Evolutionary conservation across 1,140 invertebrate species (phyloP).

Genomic region (Pachypsylla venusta): DNA sequence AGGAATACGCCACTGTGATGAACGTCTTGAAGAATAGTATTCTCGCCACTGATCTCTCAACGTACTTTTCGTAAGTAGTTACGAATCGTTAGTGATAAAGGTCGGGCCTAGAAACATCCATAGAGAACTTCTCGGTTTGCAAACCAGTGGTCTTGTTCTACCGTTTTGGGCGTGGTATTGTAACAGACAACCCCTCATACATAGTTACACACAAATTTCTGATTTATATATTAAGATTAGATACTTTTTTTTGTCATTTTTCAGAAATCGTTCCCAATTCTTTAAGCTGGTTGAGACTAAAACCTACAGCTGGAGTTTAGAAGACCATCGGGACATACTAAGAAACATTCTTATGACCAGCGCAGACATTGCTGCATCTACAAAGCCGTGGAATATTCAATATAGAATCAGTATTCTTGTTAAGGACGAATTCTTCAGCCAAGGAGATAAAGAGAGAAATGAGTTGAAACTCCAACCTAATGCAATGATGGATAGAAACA

Average conservation of each 20-base stretch:
- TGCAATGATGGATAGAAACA: slow-evolving; percentile 32
- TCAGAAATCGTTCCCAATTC: slow-evolving; percentile 39
- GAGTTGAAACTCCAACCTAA: slow-evolving; percentile 38
- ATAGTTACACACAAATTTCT: no score
- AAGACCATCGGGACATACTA: slow-evolving; percentile 36
- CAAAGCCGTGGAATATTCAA: slow-evolving; percentile 49
- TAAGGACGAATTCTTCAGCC: slow-evolving; percentile 32
- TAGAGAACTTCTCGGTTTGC: no score
- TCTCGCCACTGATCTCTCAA: slow-evolving; percentile 47
- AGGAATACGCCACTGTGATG: slow-evolving; percentile 42
- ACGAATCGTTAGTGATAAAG: no score
- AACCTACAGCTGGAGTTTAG: slow-evolving; percentile 36
- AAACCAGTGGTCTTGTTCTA: no score
- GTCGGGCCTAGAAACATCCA: no score
- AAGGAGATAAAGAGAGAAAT: slow-evolving; percentile 45
- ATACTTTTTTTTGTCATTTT: no score
- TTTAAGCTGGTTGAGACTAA: slow-evolving; percentile 36
- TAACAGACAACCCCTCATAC: no score
- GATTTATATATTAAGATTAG: no score
- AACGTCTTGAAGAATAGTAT: slow-evolving; percentile 47
- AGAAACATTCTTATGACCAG: slow-evolving; percentile 52
- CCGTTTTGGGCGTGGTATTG: background rate
- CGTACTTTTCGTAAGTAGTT: slow-evolving; percentile 46
- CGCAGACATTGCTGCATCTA: slow-evolving; percentile 47
- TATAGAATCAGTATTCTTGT: slow-evolving; percentile 33